Evolutionary conservation across 2,888 invertebrate genomes (phyloP).

Genomic region (Lissocephala sabroskyi): DNA sequence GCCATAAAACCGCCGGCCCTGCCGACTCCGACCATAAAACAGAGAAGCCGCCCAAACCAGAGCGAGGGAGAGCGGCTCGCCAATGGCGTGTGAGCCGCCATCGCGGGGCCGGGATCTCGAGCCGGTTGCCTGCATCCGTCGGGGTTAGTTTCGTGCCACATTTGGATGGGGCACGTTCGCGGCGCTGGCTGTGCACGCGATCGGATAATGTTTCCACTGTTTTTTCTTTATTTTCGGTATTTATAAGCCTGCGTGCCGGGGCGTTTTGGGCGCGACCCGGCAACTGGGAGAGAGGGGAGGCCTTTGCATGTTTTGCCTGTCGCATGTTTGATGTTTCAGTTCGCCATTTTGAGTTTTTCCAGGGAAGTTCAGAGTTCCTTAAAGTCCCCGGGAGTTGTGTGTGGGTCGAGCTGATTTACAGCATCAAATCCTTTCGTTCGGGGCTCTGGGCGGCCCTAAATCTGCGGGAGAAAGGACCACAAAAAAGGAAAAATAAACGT

Average conservation of each 20-base stretch:
- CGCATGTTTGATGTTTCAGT: slow-evolving; percentile 42
- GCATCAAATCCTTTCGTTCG: too few relatives aligned
- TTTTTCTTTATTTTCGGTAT: slow-evolving; percentile 31
- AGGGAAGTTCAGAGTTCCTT: background rate
- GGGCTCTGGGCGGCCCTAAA: background rate
- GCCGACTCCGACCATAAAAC: slow-evolving; percentile 7
- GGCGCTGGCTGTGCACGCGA: slow-evolving; percentile 62
- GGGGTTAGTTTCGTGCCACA: slow-evolving; percentile 45
- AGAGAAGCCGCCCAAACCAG: slow-evolving; percentile 10
- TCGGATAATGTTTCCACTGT: slow-evolving; percentile 51
- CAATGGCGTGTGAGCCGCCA: slow-evolving; percentile 43
- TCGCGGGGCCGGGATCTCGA: slow-evolving; percentile 9
- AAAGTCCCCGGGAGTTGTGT: background rate
- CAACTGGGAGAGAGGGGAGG: background rate
- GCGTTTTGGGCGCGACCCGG: slow-evolving; percentile 30
- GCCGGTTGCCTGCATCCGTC: slow-evolving; percentile 17
- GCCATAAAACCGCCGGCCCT: slow-evolving; percentile 26
- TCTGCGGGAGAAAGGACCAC: slow-evolving; percentile 10
- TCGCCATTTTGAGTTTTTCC: slow-evolving; percentile 50
- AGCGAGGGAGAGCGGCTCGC: slow-evolving; percentile 22
- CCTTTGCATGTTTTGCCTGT: slow-evolving; percentile 33
- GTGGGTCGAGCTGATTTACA: slow-evolving; percentile 2
- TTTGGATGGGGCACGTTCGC: slow-evolving; percentile 50
- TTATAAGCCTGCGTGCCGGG: slow-evolving; percentile 54
- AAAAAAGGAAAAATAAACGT: slow-evolving; percentile 67